Evolutionary conservation across 2,113 vertebrate species (phyloP).

Genomic region (Gnathonemus echidnorhynchus): DNA sequence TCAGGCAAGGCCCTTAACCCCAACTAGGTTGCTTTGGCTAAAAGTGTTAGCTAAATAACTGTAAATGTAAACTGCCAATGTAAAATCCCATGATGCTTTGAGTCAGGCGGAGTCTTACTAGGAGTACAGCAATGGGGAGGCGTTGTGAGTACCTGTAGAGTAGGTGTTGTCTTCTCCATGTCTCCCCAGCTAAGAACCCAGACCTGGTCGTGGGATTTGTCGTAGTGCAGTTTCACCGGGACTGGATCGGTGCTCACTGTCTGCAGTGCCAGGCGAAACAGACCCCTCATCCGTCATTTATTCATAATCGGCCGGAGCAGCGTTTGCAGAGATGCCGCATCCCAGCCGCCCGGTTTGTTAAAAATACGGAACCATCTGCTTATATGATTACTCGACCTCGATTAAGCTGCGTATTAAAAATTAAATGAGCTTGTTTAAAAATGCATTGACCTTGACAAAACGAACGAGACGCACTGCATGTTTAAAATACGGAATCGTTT

Average conservation of each 20-base stretch:
- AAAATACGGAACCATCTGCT: slow-evolving; percentile 3
- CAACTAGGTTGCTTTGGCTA: not conserved
- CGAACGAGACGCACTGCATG: no score
- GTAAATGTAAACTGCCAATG: not conserved
- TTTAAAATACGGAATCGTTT: not conserved
- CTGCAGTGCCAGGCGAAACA: slow-evolving; percentile 47
- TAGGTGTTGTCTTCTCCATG: slow-evolving; percentile 77
- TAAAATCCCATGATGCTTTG: not conserved
- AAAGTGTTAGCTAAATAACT: not conserved
- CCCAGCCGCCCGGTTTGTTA: not conserved
- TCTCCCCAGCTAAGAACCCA: slow-evolving; percentile 97
- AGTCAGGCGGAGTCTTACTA: not conserved
- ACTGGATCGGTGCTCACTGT: slow-evolving; percentile 85
- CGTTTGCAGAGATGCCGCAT: not conserved
- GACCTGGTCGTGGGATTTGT: slow-evolving; percentile 92
- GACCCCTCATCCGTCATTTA: not conserved
- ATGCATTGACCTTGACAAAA: slow-evolving; percentile 4
- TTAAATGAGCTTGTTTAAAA: not conserved
- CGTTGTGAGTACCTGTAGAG: slow-evolving; percentile 72
- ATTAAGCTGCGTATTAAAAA: not conserved
- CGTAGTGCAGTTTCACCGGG: slow-evolving; percentile 91
- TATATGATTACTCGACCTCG: not conserved
- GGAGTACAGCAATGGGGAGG: not conserved
- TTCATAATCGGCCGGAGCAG: not conserved
- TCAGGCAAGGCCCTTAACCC: not conserved